A percentile compares a stretch with the other conserved stretches of the same genome.
phyloP scores from a whole-genome alignment of 1,140 invertebrate species.

The Linepithema humile region DNA sequence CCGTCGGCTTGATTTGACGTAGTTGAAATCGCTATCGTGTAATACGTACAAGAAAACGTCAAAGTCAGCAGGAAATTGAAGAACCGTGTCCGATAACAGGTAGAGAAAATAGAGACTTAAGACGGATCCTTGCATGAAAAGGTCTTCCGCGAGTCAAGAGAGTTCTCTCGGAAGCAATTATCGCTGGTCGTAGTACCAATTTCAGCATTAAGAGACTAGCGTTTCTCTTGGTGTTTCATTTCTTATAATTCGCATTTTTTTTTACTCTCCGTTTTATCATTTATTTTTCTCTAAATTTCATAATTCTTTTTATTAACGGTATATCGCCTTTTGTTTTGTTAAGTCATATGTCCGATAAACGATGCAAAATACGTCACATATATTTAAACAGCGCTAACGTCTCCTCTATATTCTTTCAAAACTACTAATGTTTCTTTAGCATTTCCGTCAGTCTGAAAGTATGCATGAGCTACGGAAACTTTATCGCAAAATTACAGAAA shows the following conservation, averaged over 20 bases:
- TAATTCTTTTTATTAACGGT: background rate
- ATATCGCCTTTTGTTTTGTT: constrained; percentile 9
- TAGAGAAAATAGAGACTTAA: constrained; percentile 17
- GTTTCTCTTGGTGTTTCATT: background rate
- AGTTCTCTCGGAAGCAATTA: constrained; percentile 22
- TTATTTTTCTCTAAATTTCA: background rate
- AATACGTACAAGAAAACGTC: background rate
- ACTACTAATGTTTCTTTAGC: constrained; percentile 14
- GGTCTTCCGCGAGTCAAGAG: background rate
- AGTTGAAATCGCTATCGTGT: background rate
- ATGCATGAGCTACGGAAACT: background rate
- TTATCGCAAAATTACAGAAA: background rate
- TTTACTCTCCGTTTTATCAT: background rate
- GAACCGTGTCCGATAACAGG: constrained; percentile 33
- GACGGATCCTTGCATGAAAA: background rate
- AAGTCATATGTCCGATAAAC: background rate
- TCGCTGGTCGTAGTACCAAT: constrained; percentile 1
- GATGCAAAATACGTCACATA: background rate
- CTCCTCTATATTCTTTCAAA: background rate
- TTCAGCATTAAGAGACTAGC: constrained; percentile 13
- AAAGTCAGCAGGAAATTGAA: constrained; percentile 29
- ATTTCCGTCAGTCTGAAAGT: background rate
- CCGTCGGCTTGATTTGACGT: background rate
- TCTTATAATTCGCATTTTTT: background rate
- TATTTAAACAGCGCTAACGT: background rate